phyloP scores from a whole-genome alignment of 2,888 invertebrate species.

The Cacoxenus indagator region DNA sequence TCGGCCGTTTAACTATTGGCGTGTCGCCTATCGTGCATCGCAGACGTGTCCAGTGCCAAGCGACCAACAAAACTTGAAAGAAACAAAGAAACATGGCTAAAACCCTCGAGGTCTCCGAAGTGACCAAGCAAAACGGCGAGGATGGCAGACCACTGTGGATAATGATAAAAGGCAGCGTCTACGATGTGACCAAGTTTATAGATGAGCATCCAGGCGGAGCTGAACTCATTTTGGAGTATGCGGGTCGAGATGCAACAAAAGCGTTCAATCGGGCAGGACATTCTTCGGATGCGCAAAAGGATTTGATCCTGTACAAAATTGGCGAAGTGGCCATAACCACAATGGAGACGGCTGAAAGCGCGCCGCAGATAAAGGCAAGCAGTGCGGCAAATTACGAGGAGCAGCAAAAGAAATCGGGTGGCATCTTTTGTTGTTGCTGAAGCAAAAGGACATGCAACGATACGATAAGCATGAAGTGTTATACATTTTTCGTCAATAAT shows the following conservation, averaged over 20 bases:
- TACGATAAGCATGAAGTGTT: not conserved
- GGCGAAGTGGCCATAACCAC: constrained; percentile 73
- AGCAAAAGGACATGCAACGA: not conserved
- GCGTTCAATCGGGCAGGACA: constrained; percentile 79
- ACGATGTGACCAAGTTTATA: constrained; percentile 78
- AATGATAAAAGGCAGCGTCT: constrained; percentile 77
- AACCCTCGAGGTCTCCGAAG: constrained; percentile 72
- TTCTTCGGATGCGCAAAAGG: constrained; percentile 75
- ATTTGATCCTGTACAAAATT: constrained; percentile 76
- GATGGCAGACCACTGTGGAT: constrained; percentile 75
- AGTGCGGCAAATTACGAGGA: not conserved
- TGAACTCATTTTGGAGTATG: constrained; percentile 76
- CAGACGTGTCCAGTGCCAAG: not conserved
- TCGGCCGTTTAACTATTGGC: no score
- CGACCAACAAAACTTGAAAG: not conserved
- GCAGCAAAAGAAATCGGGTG: not conserved
- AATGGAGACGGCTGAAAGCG: not conserved
- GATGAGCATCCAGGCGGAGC: constrained; percentile 80
- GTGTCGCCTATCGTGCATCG: not conserved
- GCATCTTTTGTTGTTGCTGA: constrained; percentile 37
- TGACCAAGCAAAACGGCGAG: constrained; percentile 75
- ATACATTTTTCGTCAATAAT: no score
- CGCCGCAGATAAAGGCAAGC: not conserved
- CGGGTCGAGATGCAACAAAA: constrained; percentile 78
- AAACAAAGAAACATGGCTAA: constrained; percentile 47